Base-by-base conservation (phyloP, 2,113 vertebrate genomes). In the Peromyscus maniculatus region DNA sequence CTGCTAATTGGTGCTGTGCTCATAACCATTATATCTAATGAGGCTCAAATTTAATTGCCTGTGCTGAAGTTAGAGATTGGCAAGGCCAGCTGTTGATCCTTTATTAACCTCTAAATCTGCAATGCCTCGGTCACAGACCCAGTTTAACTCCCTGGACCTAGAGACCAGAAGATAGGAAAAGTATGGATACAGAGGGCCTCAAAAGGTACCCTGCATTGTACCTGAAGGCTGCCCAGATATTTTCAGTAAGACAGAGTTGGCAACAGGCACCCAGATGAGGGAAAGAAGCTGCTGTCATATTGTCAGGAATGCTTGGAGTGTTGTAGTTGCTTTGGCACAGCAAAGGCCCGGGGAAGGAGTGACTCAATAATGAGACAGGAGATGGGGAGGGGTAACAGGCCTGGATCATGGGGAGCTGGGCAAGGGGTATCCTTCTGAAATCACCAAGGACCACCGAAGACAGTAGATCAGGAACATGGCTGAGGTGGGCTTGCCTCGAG, bases 201-300 rank as follows among this genome's bases (percentile, higher is more conserved):
- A 26, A 87, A 79, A 67, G 62, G 36, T 55, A 46, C 4, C 52
- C 39, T 72, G 43, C 33, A 26, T 22, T 22, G 31, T 52, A 74
- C 7, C 24, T 31, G 66, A 89, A 77, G 69, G 52, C n/a, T n/a
- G 2, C 8, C 52, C 17, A 78, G 52, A 59, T 52, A 16, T 55
- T 91, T 67, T 64, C 67, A 90, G 31, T 69, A 87, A 93, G 86
- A 74, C 19, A n/a, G 88, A 92, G n/a, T 39, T 88, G 71, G 19
- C 71, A 46, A 66, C 64, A 33, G 9, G 46, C 39, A 95, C n/a
- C 17, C 55, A 31, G 3, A 7, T 0, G 4, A 93, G 62, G 55
- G 15, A 82, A 93, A 89, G 19, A 28, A 24, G 33, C 2, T 80
- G 7, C 26, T 19, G 17, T 55, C 57, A 36, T 28, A 36, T 33